These are phyloP conservation scores for Yponomeuta sedellus DNA, from an alignment of 2,888 invertebrate genomes.

Conservation along the genomic window DNA sequence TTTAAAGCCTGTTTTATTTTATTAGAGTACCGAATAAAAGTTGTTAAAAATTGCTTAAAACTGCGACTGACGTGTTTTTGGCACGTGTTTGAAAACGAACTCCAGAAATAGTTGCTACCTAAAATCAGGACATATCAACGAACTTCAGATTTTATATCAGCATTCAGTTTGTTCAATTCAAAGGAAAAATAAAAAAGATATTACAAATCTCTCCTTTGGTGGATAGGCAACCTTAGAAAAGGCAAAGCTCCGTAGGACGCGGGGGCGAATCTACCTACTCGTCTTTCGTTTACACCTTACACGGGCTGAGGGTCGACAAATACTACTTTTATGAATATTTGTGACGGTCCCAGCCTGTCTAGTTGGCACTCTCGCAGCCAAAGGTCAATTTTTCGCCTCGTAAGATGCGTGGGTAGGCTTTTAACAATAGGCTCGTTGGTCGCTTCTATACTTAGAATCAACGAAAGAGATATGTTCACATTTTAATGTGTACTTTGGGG, in stretches of 20 bases:
- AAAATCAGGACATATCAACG: too few relatives aligned
- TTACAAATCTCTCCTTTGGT: not conserved
- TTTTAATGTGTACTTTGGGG: too few relatives aligned
- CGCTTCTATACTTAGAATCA: not conserved
- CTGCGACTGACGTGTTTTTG: too few relatives aligned
- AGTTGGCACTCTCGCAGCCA: not conserved
- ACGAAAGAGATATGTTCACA: too few relatives aligned
- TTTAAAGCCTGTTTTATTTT: too few relatives aligned
- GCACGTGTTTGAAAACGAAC: too few relatives aligned
- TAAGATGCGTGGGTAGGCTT: not conserved
- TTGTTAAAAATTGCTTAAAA: too few relatives aligned
- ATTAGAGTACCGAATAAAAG: too few relatives aligned
- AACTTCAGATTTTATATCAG: too few relatives aligned
- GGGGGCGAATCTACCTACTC: not conserved
- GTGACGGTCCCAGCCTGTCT: not conserved
- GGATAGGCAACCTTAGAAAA: not conserved
- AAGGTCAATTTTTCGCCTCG: not conserved
- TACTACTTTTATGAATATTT: slow-evolving; percentile 4
- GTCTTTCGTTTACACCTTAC: not conserved
- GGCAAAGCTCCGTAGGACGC: not conserved
- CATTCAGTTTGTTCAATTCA: too few relatives aligned
- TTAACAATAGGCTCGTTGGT: not conserved
- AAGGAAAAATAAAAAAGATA: too few relatives aligned
- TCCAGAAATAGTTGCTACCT: too few relatives aligned
- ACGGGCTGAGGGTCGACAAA: not conserved